Evolutionary conservation across 2,113 vertebrate species (phyloP).

Genomic region (Boleophthalmus pectinirostris): DNA sequence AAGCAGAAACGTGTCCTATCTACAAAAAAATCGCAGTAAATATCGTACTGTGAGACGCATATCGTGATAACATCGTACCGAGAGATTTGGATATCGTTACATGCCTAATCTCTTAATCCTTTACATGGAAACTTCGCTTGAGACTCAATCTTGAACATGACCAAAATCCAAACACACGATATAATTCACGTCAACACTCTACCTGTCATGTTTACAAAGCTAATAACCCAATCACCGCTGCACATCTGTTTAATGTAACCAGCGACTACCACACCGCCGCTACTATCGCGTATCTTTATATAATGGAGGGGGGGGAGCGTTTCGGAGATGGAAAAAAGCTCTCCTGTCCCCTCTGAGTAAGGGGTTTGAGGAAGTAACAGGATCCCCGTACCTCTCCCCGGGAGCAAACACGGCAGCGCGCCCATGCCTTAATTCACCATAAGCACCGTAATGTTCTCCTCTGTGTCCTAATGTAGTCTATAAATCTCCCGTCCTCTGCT

Average conservation of each 20-base stretch:
- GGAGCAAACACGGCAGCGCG: conserved; percentile 65
- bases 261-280: conserved; percentile 33
- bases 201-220: conserved; percentile 56
- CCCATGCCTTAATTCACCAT: conserved; percentile 67
- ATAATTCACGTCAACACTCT: neutral
- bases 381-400: conserved; percentile 58
- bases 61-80: too few species aligned
- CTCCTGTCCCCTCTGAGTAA: conserved; percentile 68
- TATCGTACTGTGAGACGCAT: too few species aligned
- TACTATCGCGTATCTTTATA: conserved; percentile 72
- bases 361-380: conserved; percentile 63
- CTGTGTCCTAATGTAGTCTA: conserved; percentile 65
- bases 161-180: neutral
- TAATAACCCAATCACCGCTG: conserved; percentile 65
- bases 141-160: neutral
- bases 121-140: too few species aligned
- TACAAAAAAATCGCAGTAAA: too few species aligned
- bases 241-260: conserved; percentile 65
- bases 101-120: too few species aligned
- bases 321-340: conserved; percentile 66
- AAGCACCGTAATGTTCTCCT: conserved; percentile 67
- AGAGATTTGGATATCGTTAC: too few species aligned
- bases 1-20: too few species aligned
- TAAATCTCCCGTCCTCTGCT: conserved; percentile 68
- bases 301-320: conserved; percentile 64